Percentiles rank a stretch among this genome's conserved stretches.
These are phyloP conservation scores for Montipora cactus DNA, from an alignment of 64 coral and sea anemone species.

Conservation along the genomic window DNA sequence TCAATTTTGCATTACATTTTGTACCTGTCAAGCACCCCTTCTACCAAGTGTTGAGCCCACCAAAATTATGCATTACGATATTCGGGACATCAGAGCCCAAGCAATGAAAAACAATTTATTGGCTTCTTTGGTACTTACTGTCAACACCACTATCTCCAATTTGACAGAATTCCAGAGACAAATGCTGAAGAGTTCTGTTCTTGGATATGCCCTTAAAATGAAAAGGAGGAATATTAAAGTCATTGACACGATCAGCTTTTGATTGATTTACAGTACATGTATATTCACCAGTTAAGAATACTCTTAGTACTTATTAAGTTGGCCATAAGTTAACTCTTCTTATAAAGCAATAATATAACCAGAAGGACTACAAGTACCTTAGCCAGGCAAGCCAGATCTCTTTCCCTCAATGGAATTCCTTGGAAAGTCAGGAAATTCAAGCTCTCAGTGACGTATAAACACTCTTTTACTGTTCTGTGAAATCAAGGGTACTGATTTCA, in stretches of 20 bases:
- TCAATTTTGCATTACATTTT: too few relatives aligned
- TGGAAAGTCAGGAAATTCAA: constrained; percentile 83
- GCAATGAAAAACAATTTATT: too few relatives aligned
- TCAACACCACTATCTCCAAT: constrained; percentile 97
- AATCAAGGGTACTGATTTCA: not conserved
- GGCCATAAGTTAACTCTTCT: too few relatives aligned
- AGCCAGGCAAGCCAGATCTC: constrained; percentile 80
- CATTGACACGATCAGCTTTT: too few relatives aligned
- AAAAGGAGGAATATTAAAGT: too few relatives aligned
- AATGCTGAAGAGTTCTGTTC: constrained; percentile 84
- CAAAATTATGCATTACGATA: too few relatives aligned
- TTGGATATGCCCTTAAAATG: constrained; percentile 80
- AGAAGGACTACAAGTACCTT: constrained; percentile 62
- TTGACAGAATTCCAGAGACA: constrained; percentile 98
- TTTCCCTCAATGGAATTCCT: constrained; percentile 87
- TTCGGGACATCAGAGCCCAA: too few relatives aligned
- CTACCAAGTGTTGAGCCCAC: too few relatives aligned
- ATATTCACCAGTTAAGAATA: too few relatives aligned
- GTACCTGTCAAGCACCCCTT: too few relatives aligned
- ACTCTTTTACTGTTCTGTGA: constrained; percentile 89
- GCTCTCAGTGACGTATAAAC: constrained; percentile 88
- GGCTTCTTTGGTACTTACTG: constrained; percentile 62
- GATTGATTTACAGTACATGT: too few relatives aligned
- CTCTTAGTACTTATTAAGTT: too few relatives aligned
- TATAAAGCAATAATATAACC: not conserved